Percentiles rank a stretch among this genome's conserved stretches.
phyloP scores from a whole-genome alignment of 2,113 vertebrate genomes.

The Chaenogobius annularis region DNA sequence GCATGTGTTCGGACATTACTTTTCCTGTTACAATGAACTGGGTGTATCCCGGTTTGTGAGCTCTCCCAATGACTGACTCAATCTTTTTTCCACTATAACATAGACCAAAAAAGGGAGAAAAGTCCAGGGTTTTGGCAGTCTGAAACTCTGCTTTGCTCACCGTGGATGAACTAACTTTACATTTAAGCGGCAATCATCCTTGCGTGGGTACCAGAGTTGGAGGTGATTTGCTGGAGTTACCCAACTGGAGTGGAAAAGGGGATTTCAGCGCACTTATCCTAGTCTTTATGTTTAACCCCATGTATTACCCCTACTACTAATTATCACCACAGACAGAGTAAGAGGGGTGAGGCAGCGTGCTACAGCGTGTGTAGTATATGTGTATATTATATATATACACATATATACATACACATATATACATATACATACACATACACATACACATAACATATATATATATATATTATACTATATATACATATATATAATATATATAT shows the following conservation, averaged over 20 bases:
- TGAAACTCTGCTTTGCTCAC: slow-evolving; percentile 14
- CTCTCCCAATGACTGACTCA: slow-evolving; percentile 26
- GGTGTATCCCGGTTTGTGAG: slow-evolving; percentile 36
- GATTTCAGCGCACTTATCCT: slow-evolving; percentile 54
- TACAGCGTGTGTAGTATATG: too few species aligned
- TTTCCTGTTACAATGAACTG: slow-evolving; percentile 59
- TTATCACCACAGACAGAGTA: slow-evolving; percentile 61
- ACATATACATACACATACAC: too few species aligned
- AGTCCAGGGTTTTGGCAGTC: slow-evolving; percentile 15
- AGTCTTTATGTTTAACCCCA: slow-evolving; percentile 40
- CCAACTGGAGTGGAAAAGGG: slow-evolving; percentile 61
- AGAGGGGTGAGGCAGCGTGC: slow-evolving; percentile 12
- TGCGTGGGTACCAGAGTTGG: slow-evolving; percentile 16
- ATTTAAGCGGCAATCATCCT: slow-evolving; percentile 21
- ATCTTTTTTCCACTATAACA: slow-evolving; percentile 17
- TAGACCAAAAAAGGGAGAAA: slow-evolving; percentile 14
- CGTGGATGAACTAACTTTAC: slow-evolving; percentile 33
- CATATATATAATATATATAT: too few species aligned
- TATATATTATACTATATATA: too few species aligned
- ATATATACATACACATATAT: too few species aligned
- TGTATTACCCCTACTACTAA: slow-evolving; percentile 61
- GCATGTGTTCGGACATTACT: slow-evolving; percentile 53
- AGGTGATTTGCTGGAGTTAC: slow-evolving; percentile 55
- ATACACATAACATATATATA: too few species aligned
- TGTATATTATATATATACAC: too few species aligned